Percentiles rank a stretch among this genome's conserved stretches.
Conservation (phyloP, 2,113 vertebrate genomes). For the Chloebia gouldiae region DNA sequence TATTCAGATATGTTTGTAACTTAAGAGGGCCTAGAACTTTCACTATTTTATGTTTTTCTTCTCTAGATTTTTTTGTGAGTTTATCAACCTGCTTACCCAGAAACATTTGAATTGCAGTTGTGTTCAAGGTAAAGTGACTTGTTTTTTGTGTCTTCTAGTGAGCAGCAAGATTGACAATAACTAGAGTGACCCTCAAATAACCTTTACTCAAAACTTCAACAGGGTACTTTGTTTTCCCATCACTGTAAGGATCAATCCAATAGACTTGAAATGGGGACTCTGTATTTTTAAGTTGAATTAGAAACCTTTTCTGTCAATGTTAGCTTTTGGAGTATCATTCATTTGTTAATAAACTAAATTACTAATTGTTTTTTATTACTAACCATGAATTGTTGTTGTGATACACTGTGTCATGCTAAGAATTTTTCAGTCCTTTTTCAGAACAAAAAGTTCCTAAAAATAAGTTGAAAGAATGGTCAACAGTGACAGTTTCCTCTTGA, state of each 20-base stretch:
- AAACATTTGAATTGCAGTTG: background rate
- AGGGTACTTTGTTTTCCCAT: background rate
- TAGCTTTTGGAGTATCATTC: background rate
- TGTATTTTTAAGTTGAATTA: background rate
- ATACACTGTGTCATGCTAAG: background rate
- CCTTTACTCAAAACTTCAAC: background rate
- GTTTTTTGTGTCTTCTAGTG: background rate
- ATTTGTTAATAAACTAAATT: background rate
- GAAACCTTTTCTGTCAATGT: background rate
- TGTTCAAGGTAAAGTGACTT: background rate
- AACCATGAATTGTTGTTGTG: background rate
- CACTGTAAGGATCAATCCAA: background rate
- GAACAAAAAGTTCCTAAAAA: background rate
- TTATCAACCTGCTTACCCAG: background rate
- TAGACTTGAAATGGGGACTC: background rate
- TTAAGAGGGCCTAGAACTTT: background rate
- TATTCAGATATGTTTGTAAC: background rate
- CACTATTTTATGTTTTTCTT: background rate
- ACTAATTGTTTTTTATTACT: background rate
- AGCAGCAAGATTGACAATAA: background rate
- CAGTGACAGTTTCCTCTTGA: background rate
- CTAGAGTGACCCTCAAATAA: background rate
- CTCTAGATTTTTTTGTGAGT: background rate
- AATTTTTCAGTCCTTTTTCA: background rate
- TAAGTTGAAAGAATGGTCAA: background rate